Evolutionary conservation across 2,113 vertebrate species (phyloP).

Genomic region (Entomyzon cyanotis): DNA sequence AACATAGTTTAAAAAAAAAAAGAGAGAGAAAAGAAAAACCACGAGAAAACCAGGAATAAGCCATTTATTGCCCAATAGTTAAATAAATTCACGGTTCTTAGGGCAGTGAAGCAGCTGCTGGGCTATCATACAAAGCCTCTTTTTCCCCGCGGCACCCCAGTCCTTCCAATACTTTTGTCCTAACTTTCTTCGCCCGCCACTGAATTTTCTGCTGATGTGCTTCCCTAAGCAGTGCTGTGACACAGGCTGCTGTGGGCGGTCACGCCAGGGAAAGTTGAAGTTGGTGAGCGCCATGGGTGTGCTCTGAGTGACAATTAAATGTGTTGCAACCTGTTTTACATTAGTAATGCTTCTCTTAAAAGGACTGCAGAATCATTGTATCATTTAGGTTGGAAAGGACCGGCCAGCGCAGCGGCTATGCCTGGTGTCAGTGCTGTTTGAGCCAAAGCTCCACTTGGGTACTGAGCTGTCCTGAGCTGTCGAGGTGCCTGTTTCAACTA

Average conservation of each 20-base stretch:
- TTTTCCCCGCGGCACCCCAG: rapidly evolving
- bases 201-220: background rate
- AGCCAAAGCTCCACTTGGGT: rapidly evolving
- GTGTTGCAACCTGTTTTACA: background rate
- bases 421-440: background rate
- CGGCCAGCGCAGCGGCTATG: rapidly evolving
- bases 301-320: background rate
- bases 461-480: background rate
- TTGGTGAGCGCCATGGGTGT: rapidly evolving
- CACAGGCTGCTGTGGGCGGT: background rate
- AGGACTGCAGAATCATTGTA: rapidly evolving
- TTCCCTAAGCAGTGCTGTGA: background rate
- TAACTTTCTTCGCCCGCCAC: rapidly evolving
- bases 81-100: rapidly evolving
- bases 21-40: background rate
- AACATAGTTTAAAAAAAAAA: background rate
- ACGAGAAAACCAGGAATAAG: rapidly evolving
- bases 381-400: too few relatives aligned
- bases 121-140: background rate
- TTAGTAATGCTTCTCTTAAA: background rate
- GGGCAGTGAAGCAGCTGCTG: background rate
- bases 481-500: background rate
- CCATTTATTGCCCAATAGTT: background rate
- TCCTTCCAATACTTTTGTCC: background rate
- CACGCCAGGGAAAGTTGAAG: rapidly evolving